phyloP scores from a whole-genome alignment of 2,888 invertebrate genomes.

The Apodemia hepburni region DNA sequence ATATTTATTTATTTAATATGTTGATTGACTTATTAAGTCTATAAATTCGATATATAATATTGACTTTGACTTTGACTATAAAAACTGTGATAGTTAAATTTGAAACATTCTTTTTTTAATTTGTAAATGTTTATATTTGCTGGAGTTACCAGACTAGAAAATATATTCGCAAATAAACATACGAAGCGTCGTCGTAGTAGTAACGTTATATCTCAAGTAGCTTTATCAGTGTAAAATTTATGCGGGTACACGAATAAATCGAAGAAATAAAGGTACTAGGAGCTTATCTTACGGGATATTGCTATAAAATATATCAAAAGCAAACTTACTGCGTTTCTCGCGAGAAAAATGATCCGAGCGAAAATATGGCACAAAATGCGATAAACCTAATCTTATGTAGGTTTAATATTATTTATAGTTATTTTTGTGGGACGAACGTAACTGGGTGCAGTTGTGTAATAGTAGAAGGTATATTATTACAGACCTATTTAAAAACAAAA shows the following conservation, averaged over 20 bases:
- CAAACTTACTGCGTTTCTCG: conserved; percentile 8
- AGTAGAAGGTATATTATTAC: too few species aligned
- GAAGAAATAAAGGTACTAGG: conserved; percentile 60
- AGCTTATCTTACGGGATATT: conserved; percentile 68
- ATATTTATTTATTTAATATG: too few species aligned
- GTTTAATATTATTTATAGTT: not conserved
- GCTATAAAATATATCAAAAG: conserved; percentile 55
- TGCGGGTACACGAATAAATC: conserved; percentile 72
- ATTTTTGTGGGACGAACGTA: too few species aligned
- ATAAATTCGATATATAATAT: too few species aligned
- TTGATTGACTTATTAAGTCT: too few species aligned
- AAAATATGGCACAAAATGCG: conserved; percentile 3
- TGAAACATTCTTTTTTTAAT: too few species aligned
- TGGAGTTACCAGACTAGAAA: not conserved
- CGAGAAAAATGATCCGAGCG: conserved; percentile 10
- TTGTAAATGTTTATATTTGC: too few species aligned
- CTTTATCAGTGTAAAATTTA: conserved; percentile 56
- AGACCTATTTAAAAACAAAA: too few species aligned
- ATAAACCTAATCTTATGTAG: conserved; percentile 7
- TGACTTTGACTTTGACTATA: too few species aligned
- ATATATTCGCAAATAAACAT: conserved; percentile 3
- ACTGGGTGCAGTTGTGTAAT: too few species aligned
- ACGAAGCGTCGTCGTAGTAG: not conserved
- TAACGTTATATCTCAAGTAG: conserved; percentile 30
- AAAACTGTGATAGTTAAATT: too few species aligned